Conservation (phyloP, 2,113 vertebrate genomes). For the Mesitornis unicolor region DNA sequence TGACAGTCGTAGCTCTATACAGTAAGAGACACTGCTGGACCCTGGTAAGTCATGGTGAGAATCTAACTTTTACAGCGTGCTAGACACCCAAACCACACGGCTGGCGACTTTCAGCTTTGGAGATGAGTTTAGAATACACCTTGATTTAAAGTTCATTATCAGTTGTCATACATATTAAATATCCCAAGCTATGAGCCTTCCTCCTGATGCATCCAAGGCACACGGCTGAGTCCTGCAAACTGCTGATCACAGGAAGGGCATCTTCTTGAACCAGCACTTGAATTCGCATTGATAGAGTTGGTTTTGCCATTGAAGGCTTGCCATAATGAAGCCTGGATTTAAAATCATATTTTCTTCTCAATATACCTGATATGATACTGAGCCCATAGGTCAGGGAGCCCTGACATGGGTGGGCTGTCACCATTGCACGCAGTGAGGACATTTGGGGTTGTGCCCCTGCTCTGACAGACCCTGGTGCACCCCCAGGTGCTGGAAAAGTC, state of each 20-base stretch:
- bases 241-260: background rate
- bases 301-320: background rate
- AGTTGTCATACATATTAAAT: background rate
- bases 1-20: background rate
- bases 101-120: background rate
- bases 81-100: background rate
- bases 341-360: background rate
- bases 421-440: background rate
- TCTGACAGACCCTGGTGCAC: background rate
- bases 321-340: background rate
- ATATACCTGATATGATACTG: background rate
- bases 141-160: background rate
- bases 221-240: background rate
- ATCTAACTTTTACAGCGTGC: background rate
- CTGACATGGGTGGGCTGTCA: rapidly evolving
- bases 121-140: background rate
- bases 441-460: background rate
- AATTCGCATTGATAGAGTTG: background rate
- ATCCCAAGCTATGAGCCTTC: background rate
- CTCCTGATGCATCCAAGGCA: background rate
- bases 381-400: rapidly evolving
- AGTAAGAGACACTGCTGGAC: background rate
- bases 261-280: background rate
- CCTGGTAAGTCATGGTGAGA: background rate
- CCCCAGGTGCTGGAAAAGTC: background rate